Conservation (phyloP, 1,140 invertebrate genomes). For the Oryctes rhinoceros region DNA sequence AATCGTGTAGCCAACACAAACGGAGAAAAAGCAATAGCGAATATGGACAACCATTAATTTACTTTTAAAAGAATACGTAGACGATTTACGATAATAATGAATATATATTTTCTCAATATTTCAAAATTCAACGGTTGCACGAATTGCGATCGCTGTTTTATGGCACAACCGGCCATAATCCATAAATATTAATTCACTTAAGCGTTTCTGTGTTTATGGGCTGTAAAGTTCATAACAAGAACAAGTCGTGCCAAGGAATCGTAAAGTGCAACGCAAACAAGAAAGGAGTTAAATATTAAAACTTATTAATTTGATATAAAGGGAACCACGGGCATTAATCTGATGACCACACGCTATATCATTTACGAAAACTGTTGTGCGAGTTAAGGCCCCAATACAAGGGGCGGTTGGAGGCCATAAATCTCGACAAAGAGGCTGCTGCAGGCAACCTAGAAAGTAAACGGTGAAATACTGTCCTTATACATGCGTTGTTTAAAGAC, state of each 20-base stretch:
- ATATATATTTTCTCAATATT: constrained; percentile 34
- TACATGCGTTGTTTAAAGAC: constrained; percentile 39
- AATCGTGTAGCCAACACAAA: not conserved
- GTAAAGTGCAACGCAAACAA: constrained; percentile 42
- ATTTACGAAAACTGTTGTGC: constrained; percentile 39
- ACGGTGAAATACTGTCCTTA: constrained; percentile 40
- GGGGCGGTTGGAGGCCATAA: constrained; percentile 42
- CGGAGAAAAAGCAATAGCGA: constrained; percentile 12
- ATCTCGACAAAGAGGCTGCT: constrained; percentile 42
- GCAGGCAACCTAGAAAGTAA: constrained; percentile 41
- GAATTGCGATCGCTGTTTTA: constrained; percentile 38
- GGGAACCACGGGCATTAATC: constrained; percentile 43
- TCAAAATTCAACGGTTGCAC: constrained; percentile 41
- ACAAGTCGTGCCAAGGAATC: constrained; percentile 43
- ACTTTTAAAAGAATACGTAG: constrained; percentile 31
- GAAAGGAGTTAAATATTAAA: constrained; percentile 39
- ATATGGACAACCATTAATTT: constrained; percentile 27
- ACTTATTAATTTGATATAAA: constrained; percentile 43
- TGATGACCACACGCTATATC: constrained; percentile 44
- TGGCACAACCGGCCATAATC: constrained; percentile 34
- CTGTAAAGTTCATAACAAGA: constrained; percentile 40
- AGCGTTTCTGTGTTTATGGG: constrained; percentile 36
- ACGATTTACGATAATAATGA: constrained; percentile 38
- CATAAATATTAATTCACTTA: constrained; percentile 41
- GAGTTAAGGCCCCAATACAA: constrained; percentile 39